Base-by-base conservation (phyloP, 2,888 invertebrate genomes). In the Perithous albicinctus region DNA sequence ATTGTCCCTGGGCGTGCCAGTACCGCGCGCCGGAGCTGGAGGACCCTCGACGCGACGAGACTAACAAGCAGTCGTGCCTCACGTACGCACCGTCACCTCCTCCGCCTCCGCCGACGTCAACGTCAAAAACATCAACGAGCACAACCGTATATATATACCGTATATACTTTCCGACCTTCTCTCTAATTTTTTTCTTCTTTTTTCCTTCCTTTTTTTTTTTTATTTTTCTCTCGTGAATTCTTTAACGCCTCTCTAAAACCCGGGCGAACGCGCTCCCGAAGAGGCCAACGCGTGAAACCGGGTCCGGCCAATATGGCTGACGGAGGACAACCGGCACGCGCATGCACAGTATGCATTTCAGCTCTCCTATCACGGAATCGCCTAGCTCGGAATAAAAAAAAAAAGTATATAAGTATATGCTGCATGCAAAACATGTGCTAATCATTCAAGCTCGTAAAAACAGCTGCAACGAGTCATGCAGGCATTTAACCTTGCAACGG, bases 1-100 rank as follows among this genome's bases (percentile, higher is more conserved):
- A 81, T 81, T 83, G 81, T 83, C 81, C 77, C 81, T 77, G 81
- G 83, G 81, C 81, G 83, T 81, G 80, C 78, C 81, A 72, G 74
- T 75, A 75, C 70, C 76, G 63, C 72, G 78, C 82, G 51, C 70
- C 78, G 78, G 67, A 66, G 75, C 78, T 78, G 74, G 69, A 77
- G 81, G 75, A 80, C 81, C 80, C 77, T 70, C 77, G 64, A 77
- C 67, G 64, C 70, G 83, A 78, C 77, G 78, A 75, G 78, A 81
- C 74, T 81, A 83, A 81, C 78, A 81, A 83, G 81, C 77, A 56
- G 66, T 64, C 64, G 46, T 74, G 73, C 29, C 80, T 70, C 83
- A 78, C 78, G 78, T 82, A 82, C 82, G 78, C 64, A 70, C 64
- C 82, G 78, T 78, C 82, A 82, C 78, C 74, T 67, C 38, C 59